Base-by-base conservation (phyloP, 2,113 vertebrate species). In the Ondatra zibethicus region DNA sequence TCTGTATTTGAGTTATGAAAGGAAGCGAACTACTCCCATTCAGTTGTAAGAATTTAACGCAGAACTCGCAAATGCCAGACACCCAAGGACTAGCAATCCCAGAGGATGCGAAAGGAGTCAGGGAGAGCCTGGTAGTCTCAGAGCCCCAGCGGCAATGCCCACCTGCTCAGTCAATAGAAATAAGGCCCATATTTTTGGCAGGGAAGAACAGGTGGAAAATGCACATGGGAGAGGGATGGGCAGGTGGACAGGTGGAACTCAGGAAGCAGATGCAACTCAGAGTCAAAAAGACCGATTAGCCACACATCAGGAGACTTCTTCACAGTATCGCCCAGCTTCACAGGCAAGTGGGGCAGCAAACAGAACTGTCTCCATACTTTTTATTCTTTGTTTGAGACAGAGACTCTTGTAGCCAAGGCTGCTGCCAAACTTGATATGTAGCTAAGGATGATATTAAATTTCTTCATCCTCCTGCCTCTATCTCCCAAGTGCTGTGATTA, bases 1-100 rank as follows among this genome's bases (percentile, higher is more conserved):
- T 61, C 42, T 93, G 47, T 65, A 61, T 92, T 63, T 61, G 31
- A 42, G 2, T 55, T n/a, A 91, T 39, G 31, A 88, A 73, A 94
- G 33, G 61, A 91, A 96, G 85, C 33, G 89, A 27, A 92, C 39
- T 63, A 17, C 61, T n/a, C 29, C 90, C 5, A 6, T 55, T 96
- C 50, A 58, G 1, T 65, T 94, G 88, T 63, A 42, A 86, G 42
- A 65, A 36, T 27, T 82, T 42, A 89, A 88, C 31, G 63, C 76
- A 63, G n/a, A 84, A 19, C 72, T 36, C 52, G 19, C n/a, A 88
- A 4, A 45, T 23, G 13, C 81, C 10, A 6, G 19, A 23, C 4
- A 33, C 31, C 55, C 16, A 68, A 14, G 21, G 25, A 16, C 66
- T 8, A 42, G 84, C 4, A 52, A 29, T 1, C 63, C 33, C 13